phyloP scores from a whole-genome alignment of 2,113 vertebrate species.

The Macaca nemestrina region DNA sequence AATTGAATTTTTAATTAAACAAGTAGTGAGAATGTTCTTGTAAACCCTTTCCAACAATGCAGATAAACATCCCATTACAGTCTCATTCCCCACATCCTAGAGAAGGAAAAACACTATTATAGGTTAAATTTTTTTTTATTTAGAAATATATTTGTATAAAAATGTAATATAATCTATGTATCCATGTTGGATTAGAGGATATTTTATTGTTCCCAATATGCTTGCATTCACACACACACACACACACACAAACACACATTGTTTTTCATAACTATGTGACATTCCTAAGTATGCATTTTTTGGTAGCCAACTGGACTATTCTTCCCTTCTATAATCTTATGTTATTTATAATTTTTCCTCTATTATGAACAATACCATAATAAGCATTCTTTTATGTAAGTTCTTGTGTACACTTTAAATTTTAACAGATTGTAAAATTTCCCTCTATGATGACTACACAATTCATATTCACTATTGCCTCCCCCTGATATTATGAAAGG shows the following conservation, averaged over 20 bases:
- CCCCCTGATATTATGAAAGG: background rate
- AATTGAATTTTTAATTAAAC: slow-evolving; percentile 24
- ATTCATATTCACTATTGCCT: background rate
- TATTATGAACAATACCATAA: background rate
- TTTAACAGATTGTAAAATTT: slow-evolving; percentile 16
- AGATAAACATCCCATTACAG: background rate
- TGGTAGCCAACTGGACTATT: background rate
- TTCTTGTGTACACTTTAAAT: background rate
- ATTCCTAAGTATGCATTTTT: background rate
- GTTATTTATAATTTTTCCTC: background rate
- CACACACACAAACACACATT: background rate
- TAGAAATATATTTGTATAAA: background rate
- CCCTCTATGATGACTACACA: background rate
- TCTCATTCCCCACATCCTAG: background rate
- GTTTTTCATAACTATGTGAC: background rate
- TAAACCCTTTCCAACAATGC: background rate
- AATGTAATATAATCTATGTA: background rate
- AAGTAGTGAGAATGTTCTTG: background rate
- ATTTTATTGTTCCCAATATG: background rate
- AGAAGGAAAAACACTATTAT: background rate
- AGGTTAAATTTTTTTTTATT: background rate
- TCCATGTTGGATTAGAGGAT: background rate
- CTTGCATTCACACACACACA: background rate
- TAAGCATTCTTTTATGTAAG: background rate
- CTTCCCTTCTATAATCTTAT: background rate